Conservation (phyloP, 2,888 invertebrate species). For the Yponomeuta malinellus region DNA sequence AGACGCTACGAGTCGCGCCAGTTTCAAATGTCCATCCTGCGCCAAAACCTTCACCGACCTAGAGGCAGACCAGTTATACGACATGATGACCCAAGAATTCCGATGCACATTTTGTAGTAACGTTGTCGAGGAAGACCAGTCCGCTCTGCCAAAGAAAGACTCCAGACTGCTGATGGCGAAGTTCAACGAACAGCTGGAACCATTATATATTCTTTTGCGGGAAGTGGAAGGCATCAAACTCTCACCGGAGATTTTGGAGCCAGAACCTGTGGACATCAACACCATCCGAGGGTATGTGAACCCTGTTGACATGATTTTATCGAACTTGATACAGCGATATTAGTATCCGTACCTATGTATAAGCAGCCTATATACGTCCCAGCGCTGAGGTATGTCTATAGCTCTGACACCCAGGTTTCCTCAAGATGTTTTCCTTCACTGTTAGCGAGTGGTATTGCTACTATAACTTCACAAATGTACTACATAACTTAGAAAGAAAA, state of each 20-base stretch:
- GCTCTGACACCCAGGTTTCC: too few relatives aligned
- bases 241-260: slow-evolving; percentile 94
- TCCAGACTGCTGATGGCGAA: slow-evolving; percentile 92
- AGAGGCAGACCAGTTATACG: slow-evolving; percentile 94
- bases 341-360: too few relatives aligned
- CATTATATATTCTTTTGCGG: slow-evolving; percentile 90
- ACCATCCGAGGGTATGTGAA: slow-evolving; percentile 82
- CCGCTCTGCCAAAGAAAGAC: slow-evolving; percentile 94
- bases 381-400: too few relatives aligned
- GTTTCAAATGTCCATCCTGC: slow-evolving; percentile 95
- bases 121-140: slow-evolving; percentile 95
- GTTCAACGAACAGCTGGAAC: slow-evolving; percentile 96
- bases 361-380: too few relatives aligned
- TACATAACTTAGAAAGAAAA: too few relatives aligned
- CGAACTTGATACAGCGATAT: neutral
- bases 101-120: slow-evolving; percentile 92
- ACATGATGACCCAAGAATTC: slow-evolving; percentile 89
- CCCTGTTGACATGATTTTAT: slow-evolving; percentile 14
- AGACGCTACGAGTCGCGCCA: slow-evolving; percentile 95
- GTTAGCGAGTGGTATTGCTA: too few relatives aligned
- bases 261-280: slow-evolving; percentile 93
- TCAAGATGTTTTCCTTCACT: too few relatives aligned
- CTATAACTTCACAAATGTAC: too few relatives aligned
- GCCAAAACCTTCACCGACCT: slow-evolving; percentile 96
- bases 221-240: slow-evolving; percentile 95